These are phyloP conservation scores for Mesitornis unicolor DNA, from an alignment of 2,113 vertebrate genomes.

Conservation along the genomic window DNA sequence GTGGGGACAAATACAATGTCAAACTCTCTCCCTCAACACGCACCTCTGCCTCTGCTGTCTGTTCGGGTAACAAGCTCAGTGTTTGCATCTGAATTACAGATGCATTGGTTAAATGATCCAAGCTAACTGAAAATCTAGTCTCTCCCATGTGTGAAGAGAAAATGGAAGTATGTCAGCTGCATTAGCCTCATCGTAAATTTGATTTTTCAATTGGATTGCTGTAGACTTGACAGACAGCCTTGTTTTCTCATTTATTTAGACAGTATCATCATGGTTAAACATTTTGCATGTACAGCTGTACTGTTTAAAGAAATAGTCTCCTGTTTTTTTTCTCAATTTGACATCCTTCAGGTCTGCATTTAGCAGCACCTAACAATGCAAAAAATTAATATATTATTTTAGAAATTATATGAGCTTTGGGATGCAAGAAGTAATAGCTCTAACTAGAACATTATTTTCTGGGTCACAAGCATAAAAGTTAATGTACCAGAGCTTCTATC, in stretches of 20 bases:
- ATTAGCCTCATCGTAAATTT: background rate
- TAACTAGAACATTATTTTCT: constrained; percentile 85
- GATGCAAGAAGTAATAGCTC: constrained; percentile 68
- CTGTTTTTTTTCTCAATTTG: background rate
- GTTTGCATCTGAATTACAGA: background rate
- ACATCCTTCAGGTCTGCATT: background rate
- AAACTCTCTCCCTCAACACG: background rate
- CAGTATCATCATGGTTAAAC: background rate
- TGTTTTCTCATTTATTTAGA: background rate
- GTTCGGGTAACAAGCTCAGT: background rate
- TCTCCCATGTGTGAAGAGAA: constrained; percentile 16
- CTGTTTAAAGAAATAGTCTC: background rate
- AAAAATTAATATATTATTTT: constrained; percentile 21
- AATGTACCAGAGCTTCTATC: constrained; percentile 84
- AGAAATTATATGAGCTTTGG: constrained; percentile 31
- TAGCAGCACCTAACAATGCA: background rate
- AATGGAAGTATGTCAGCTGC: background rate
- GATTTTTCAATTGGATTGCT: background rate
- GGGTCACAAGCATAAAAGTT: constrained; percentile 83
- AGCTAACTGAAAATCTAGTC: constrained; percentile 1
- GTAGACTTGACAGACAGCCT: background rate
- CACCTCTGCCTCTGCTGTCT: background rate
- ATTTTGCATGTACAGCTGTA: background rate
- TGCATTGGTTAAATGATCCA: background rate
- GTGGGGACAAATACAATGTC: background rate